Base-by-base conservation (phyloP, 2,797 vertebrate genomes). In the Kryptolebias ocellatus region DNA sequence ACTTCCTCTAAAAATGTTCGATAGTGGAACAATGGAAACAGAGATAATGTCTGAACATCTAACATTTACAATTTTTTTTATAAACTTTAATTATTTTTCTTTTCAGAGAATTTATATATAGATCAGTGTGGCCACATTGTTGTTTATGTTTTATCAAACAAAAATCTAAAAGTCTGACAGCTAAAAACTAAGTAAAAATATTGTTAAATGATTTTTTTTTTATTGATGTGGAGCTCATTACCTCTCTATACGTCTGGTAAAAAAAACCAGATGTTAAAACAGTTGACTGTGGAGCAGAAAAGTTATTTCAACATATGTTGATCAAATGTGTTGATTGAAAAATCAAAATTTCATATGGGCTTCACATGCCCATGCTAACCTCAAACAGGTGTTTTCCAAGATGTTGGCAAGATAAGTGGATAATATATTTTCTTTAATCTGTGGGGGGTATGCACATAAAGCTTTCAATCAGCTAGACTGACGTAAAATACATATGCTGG, bases 251-350 rank as follows among this genome's bases (percentile, higher is more conserved):
- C 51, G 12, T 54, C 44, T 55, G 31, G 14, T 2, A 60, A 42
- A 16, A 58, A 14, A 28, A 54, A 28, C 3, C 20, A 37, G 29
- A 31, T 55, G 44, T 12, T 27, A 16, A 2, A 39, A 28, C 29
- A 47, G 27, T 10, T 31, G n/a, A 11, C 7, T 24, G n/a, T 58
- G 15, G 18, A 46, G 39, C 28, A 10, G 6, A n/a, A 29, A 44
- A 28, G 15, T 54, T 54, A 16, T 50, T 31, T 18, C 14, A 49
- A 16, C 20, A 49, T 61, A 4, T 3, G 12, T n/a, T 46, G 18
- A 46, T 12, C 52, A 60, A 59, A 31, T 60, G 50, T 27, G 15
- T 28, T 24, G 46, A 62, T 61, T 55, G 39, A 54, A 61, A 45
- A 24, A 53, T 10, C n/a, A 0, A 16, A 47, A 39, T 39, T 54